phyloP scores from a whole-genome alignment of 2,888 invertebrate genomes.

The Marronus borbonicus region DNA sequence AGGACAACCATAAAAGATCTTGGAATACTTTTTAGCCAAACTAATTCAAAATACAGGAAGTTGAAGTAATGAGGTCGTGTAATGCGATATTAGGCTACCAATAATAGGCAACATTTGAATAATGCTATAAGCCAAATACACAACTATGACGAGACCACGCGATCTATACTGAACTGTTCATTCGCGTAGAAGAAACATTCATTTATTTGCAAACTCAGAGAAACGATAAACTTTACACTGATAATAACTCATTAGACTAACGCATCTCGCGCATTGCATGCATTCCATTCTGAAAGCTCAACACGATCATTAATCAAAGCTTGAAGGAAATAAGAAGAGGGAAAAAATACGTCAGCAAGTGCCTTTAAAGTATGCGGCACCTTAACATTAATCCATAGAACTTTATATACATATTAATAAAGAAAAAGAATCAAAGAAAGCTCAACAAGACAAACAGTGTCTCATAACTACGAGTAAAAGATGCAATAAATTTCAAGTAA shows the following conservation, averaged over 20 bases:
- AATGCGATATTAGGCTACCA: too few species aligned
- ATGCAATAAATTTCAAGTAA: conserved; percentile 58
- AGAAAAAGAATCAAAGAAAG: conserved; percentile 58
- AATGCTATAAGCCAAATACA: too few species aligned
- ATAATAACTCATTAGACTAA: conserved; percentile 41
- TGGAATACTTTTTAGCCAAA: too few species aligned
- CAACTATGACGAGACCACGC: too few species aligned
- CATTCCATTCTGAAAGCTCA: conserved; percentile 37
- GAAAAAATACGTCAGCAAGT: conserved; percentile 42
- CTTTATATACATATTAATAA: conserved; percentile 58
- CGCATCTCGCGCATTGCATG: conserved; percentile 34
- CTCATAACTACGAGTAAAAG: conserved; percentile 64
- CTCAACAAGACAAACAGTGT: conserved; percentile 61
- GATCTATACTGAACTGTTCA: background rate
- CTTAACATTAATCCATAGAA: conserved; percentile 50
- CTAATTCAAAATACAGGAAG: too few species aligned
- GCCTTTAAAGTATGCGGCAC: conserved; percentile 46
- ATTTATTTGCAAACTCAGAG: conserved; percentile 15
- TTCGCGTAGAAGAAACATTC: background rate
- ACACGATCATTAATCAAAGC: conserved; percentile 42
- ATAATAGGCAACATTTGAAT: too few species aligned
- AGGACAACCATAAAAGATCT: too few species aligned
- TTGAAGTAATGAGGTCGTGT: too few species aligned
- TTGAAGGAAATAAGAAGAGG: conserved; percentile 22
- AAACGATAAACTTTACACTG: conserved; percentile 23